phyloP scores from a whole-genome alignment of 2,797 vertebrate species.

The Gallinago stenura region DNA sequence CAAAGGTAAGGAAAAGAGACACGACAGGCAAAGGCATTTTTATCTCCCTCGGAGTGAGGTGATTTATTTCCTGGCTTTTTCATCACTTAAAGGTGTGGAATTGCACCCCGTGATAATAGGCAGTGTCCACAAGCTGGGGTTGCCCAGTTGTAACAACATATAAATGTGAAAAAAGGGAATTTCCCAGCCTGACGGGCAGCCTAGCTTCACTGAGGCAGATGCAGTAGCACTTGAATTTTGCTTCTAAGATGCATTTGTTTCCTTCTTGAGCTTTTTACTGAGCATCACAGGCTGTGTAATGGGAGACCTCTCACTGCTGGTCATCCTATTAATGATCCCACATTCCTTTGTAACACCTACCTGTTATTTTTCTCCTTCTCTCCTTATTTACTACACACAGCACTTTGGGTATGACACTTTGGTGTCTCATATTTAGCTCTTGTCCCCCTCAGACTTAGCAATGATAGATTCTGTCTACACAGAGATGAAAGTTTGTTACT shows the following conservation, averaged over 20 bases:
- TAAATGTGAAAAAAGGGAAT: background rate
- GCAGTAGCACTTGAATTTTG: background rate
- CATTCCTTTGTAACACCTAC: background rate
- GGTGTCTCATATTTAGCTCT: background rate
- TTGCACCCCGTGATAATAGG: accelerated
- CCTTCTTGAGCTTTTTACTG: background rate
- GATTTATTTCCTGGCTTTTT: background rate
- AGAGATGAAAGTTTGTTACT: background rate
- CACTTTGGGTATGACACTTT: background rate
- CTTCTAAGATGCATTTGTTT: background rate
- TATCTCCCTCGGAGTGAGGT: accelerated
- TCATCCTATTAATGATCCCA: background rate
- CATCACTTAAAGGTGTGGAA: background rate
- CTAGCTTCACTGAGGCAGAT: accelerated
- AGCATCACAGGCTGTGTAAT: background rate
- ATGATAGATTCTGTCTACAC: background rate
- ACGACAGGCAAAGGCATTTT: background rate
- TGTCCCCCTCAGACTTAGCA: background rate
- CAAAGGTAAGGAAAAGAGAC: background rate
- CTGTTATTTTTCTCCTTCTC: background rate
- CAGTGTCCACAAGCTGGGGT: background rate
- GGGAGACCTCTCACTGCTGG: background rate
- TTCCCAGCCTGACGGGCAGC: background rate
- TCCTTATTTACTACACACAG: background rate
- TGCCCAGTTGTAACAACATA: accelerated